Evolutionary conservation across 2,888 invertebrate genomes (phyloP), one percentile per base, ranked within the genome.

Genomic region (Mesorhabditis belari): DNA sequence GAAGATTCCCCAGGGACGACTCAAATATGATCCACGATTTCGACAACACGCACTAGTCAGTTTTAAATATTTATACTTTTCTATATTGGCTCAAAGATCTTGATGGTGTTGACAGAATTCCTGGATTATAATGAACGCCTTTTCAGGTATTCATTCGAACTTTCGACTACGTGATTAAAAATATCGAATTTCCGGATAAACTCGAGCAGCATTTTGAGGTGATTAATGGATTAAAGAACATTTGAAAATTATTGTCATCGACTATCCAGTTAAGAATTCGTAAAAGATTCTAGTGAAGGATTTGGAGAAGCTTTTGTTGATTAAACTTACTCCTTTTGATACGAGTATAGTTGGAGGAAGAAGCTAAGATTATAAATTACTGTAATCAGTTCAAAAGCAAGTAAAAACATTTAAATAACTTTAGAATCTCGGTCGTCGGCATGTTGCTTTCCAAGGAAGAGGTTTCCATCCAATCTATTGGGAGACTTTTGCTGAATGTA

Each of bases 381-480:
- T n/a, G n/a, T n/a, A n/a, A n/a, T n/a, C n/a, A n/a, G n/a, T n/a
- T n/a, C n/a, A n/a, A n/a, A n/a, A n/a, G n/a, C n/a, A n/a, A n/a
- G n/a, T n/a, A n/a, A n/a, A n/a, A n/a, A n/a, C n/a, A n/a, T n/a
- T n/a, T n/a, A n/a, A n/a, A 24, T 2, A 19, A 25, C 49, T 69
- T 57, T 50, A 75, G 73, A 64, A 70, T 9, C 69, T 77, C 2
- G 79, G 79, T 35, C 66, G 69, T 74, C 73, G 70, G 28, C 80
- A 80, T 56, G 74, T 73, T 5, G 67, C 67, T 49, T 68, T 76
- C 63, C 71, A 75, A 49, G 73, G 73, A 19, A 61, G 74, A 50
- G 75, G 76, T 5, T 77, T 82, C 74, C 65, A 81, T 73, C 58
- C 82, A 59, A 71, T 79, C 73, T 75, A 82, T 80, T 66, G 83